These are phyloP conservation scores for Patiria pectinifera DNA, from an alignment of 53 echinoderm and acorn worm species.

Conservation along the genomic window DNA sequence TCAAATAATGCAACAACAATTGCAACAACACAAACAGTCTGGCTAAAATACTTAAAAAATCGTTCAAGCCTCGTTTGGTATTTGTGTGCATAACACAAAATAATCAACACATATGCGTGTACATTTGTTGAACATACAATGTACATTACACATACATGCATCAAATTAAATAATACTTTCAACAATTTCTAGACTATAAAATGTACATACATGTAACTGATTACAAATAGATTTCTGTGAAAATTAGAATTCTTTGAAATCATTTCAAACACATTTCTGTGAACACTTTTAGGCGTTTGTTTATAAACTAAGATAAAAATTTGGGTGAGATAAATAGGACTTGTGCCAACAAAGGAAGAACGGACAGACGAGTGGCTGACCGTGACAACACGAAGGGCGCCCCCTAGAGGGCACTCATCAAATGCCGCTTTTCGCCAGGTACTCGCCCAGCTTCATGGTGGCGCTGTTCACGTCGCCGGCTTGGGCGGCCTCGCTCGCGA, in stretches of 20 bases:
- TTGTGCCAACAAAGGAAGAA: background rate
- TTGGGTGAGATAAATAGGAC: background rate
- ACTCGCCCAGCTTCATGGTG: slow-evolving; percentile 46
- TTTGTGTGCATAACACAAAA: background rate
- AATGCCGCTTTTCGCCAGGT: slow-evolving; percentile 26
- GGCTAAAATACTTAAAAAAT: background rate
- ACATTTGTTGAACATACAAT: background rate
- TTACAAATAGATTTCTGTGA: background rate
- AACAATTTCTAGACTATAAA: background rate
- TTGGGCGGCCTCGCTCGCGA: slow-evolving; percentile 36
- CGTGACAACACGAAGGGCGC: background rate
- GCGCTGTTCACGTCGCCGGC: slow-evolving; percentile 56
- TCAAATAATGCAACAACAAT: background rate
- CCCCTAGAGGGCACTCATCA: background rate
- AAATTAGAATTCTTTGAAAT: background rate
- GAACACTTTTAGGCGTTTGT: background rate
- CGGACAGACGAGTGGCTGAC: background rate
- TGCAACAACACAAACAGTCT: background rate
- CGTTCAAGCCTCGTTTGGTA: background rate
- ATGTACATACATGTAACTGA: background rate
- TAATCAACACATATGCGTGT: background rate
- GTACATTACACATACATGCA: background rate
- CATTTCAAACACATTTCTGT: background rate
- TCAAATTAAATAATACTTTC: background rate
- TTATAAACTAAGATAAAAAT: background rate